Evolutionary conservation across 2,888 invertebrate species (phyloP).

Genomic region (Mimumesa dahlbomi): DNA sequence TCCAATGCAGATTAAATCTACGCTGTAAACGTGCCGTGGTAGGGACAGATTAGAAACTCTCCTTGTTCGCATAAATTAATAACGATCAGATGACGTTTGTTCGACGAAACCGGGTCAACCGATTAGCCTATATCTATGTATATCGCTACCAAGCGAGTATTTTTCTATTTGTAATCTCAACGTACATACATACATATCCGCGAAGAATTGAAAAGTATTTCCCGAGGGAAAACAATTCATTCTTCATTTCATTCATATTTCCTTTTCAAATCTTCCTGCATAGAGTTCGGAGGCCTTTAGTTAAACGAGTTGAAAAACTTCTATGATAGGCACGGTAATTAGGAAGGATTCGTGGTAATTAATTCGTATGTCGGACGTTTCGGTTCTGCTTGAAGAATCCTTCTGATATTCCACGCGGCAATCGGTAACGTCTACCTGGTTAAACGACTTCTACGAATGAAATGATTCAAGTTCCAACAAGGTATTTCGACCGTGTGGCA

Average conservation of each 20-base stretch:
- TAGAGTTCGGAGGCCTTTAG: not conserved
- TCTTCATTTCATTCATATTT: constrained; percentile 5
- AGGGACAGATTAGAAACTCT: constrained; percentile 60
- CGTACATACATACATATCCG: too few species aligned
- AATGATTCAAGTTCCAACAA: constrained; percentile 51
- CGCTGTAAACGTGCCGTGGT: constrained; percentile 54
- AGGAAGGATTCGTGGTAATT: constrained; percentile 40
- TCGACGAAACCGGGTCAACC: constrained; percentile 15
- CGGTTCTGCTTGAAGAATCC: constrained; percentile 39
- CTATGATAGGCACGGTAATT: constrained; percentile 28
- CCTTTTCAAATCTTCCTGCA: not conserved
- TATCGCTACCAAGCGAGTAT: too few species aligned
- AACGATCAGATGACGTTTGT: constrained; percentile 49
- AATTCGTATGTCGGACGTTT: constrained; percentile 38
- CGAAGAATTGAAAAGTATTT: not conserved
- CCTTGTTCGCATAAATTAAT: constrained; percentile 60
- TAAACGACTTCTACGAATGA: constrained; percentile 16
- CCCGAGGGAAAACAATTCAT: not conserved
- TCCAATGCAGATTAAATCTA: constrained; percentile 67
- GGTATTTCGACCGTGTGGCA: constrained; percentile 46
- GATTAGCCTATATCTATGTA: too few species aligned
- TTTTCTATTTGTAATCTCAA: too few species aligned
- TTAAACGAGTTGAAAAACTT: too few species aligned
- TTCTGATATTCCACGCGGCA: constrained; percentile 25
- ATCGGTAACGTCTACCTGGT: constrained; percentile 14